These are phyloP conservation scores for Irena cyanogastra DNA, from an alignment of 2,113 vertebrate genomes.

Conservation along the genomic window DNA sequence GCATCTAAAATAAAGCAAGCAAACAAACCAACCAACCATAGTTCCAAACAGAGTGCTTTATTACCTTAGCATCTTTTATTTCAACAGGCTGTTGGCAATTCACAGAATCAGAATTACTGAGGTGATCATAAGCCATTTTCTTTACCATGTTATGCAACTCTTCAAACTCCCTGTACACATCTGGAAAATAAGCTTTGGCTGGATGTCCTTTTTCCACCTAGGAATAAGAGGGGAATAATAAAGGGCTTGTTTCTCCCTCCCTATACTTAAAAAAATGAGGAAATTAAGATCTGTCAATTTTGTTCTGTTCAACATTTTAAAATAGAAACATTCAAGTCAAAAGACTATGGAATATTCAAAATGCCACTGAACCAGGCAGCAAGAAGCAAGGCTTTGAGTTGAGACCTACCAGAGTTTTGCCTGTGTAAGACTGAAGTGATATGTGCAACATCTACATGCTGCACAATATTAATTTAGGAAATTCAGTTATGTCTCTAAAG, in stretches of 20 bases:
- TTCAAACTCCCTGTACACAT: conserved; percentile 92
- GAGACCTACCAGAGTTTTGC: background rate
- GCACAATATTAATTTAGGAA: background rate
- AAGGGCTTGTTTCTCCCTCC: background rate
- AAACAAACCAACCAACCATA: background rate
- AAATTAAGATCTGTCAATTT: background rate
- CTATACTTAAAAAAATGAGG: background rate
- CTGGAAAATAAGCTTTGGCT: conserved; percentile 79
- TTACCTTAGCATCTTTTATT: conserved; percentile 83
- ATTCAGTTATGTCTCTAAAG: background rate
- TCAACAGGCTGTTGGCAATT: conserved; percentile 75
- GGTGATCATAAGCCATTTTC: conserved; percentile 85
- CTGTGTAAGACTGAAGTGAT: background rate
- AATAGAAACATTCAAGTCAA: background rate
- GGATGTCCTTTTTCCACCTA: conserved; percentile 81
- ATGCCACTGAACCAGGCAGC: background rate
- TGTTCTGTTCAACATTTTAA: background rate
- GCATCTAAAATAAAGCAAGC: background rate
- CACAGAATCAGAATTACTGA: conserved; percentile 62
- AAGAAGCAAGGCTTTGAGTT: background rate
- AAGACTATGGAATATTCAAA: background rate
- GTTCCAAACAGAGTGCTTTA: background rate
- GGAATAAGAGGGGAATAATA: background rate
- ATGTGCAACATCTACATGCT: background rate
- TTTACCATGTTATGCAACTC: conserved; percentile 84